Base-by-base conservation (phyloP, 35 echinoderm and acorn worm genomes). In the Ophioderma brevispina region DNA sequence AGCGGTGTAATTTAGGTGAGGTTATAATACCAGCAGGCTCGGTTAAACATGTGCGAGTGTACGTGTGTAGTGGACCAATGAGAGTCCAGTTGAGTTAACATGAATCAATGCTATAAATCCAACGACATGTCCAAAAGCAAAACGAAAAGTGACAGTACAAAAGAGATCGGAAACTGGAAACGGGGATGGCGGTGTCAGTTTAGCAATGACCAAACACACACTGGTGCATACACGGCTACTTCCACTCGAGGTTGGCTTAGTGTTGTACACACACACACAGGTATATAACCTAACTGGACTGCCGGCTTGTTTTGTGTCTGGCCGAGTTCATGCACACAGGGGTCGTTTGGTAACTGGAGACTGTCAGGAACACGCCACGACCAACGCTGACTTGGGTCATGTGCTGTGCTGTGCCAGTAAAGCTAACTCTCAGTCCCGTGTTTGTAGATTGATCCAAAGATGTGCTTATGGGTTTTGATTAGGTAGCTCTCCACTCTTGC, bases 291-390 rank as follows among this genome's bases (percentile, higher is more conserved):
- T 30, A 3, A 70, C 5, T 70, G 59, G 59, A 30, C 59, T 70
- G 59, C 59, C 59, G 59, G 59, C 59, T 70, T 70, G 59, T 70
- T 70, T 70, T 70, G 59, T 70, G 59, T 70, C 59, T 70, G 59
- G 59, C 59, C 59, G 59, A 25, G 6, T 70, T 70, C 59, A 70
- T 30, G 28, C 28, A 70, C 23, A 70, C 59, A 70, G n/a, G 59
- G 59, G 59, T 70, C 59, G 46, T 52, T 11, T 8, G 28, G 59
- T 70, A 70, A 70, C 59, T 70, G n/a, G 59, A 70, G 28, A 70
- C 59, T 13, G 59, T 25, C 17, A 15, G 23, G 17, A 13, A 18
- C 59, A 70, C 6, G 28, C 6, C 15, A 25, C 59, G 59, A 18
- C 28, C 59, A 70, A 18, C 28, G 59, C 23, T 70, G 59, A 70